These are phyloP conservation scores for Babyrousa celebensis DNA, from an alignment of 2,797 vertebrate species.

Conservation along the genomic window DNA sequence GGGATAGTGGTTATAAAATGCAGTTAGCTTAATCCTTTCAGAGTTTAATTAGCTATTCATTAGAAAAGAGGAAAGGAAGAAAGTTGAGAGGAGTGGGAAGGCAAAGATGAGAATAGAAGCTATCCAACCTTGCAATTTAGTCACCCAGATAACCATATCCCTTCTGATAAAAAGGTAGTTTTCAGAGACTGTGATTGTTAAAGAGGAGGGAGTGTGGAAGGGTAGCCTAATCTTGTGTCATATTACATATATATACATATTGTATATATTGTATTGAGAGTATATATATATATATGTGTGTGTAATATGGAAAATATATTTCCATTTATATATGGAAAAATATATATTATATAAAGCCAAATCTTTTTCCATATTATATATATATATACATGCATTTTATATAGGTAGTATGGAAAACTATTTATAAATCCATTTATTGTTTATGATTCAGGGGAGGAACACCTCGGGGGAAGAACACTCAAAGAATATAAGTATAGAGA, in stretches of 20 bases:
- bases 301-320: no score
- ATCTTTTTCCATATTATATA: no score
- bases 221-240: not conserved
- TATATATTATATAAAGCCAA: no score
- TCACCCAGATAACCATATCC: conserved; percentile 10
- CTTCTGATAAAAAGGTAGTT: conserved; percentile 55
- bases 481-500: not conserved
- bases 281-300: no score
- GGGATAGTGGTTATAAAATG: conserved; percentile 35
- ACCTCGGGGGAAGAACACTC: not conserved
- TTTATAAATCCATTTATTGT: not conserved
- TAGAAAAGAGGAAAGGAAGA: conserved; percentile 39
- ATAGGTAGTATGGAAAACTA: no score
- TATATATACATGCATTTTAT: no score
- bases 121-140: conserved; percentile 54
- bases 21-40: conserved; percentile 71
- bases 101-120: not conserved
- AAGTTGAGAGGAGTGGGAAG: not conserved
- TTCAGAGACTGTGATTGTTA: conserved; percentile 19
- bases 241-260: not conserved
- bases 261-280: not conserved
- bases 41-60: conserved; percentile 76
- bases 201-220: not conserved
- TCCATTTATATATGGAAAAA: no score
- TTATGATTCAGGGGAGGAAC: conserved; percentile 1